phyloP scores from a whole-genome alignment of 2,113 vertebrate species.

The Egretta garzetta region DNA sequence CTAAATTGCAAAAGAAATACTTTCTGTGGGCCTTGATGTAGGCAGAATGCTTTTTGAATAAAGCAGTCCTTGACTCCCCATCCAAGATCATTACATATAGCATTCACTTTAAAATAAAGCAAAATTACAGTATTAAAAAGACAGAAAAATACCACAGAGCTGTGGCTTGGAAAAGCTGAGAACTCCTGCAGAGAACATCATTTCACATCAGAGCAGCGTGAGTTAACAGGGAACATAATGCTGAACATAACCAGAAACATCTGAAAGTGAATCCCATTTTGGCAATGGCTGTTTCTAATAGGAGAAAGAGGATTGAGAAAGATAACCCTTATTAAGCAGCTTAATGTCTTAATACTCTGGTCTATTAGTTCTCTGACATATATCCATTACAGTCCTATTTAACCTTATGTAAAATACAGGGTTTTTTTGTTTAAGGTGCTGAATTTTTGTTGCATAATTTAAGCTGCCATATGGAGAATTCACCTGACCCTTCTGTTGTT shows the following conservation, averaged over 20 bases:
- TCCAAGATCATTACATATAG: not conserved
- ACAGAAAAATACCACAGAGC: not conserved
- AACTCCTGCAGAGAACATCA: not conserved
- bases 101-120: not conserved
- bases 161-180: not conserved
- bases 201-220: not conserved
- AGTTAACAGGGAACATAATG: slow-evolving; percentile 5
- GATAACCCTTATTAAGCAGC: not conserved
- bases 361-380: not conserved
- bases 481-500: not conserved
- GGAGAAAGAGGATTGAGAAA: not conserved
- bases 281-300: not conserved
- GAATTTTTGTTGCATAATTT: not conserved
- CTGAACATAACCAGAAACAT: not conserved
- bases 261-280: not conserved
- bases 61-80: not conserved
- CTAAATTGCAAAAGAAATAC: not conserved
- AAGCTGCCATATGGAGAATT: not conserved
- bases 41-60: not conserved
- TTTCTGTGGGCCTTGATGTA: not conserved
- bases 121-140: not conserved
- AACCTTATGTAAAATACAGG: not conserved
- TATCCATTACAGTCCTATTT: not conserved
- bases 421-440: not conserved
- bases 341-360: not conserved